Percentiles rank a stretch among this genome's conserved stretches.
Evolutionary conservation across 2,113 vertebrate genomes (phyloP).

Genomic region (Desmodus rotundus): DNA sequence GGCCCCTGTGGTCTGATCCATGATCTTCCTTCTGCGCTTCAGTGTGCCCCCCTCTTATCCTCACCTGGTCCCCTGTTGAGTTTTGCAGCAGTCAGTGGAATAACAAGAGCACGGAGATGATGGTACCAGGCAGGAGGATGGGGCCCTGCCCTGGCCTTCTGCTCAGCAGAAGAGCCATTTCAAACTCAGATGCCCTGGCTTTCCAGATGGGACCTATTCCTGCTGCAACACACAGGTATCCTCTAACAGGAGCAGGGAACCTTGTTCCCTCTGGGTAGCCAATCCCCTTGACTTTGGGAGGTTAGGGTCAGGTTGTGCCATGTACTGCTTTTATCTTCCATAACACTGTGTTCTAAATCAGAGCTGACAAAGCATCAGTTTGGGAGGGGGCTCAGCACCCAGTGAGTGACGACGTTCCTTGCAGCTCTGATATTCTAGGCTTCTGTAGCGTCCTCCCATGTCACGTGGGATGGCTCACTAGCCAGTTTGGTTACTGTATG

Average conservation of each 20-base stretch:
- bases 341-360: not conserved
- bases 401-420: not conserved
- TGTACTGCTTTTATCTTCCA: not conserved
- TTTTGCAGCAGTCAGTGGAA: not conserved
- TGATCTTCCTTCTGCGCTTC: too few relatives aligned
- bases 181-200: not conserved
- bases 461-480: not conserved
- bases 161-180: not conserved
- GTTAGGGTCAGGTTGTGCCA: not conserved
- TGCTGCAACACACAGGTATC: not conserved
- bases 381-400: not conserved
- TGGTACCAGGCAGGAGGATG: not conserved
- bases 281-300: not conserved
- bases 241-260: not conserved
- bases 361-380: not conserved
- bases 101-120: not conserved
- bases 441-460: not conserved
- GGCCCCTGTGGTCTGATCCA: not conserved
- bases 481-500: not conserved
- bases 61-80: not conserved
- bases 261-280: not conserved
- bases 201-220: not conserved
- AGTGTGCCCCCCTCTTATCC: accelerated
- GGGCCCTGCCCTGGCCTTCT: not conserved
- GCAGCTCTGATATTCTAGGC: not conserved